These are phyloP conservation scores for Reticulitermes lucifugus DNA, from an alignment of 2,888 invertebrate genomes.

Conservation along the genomic window DNA sequence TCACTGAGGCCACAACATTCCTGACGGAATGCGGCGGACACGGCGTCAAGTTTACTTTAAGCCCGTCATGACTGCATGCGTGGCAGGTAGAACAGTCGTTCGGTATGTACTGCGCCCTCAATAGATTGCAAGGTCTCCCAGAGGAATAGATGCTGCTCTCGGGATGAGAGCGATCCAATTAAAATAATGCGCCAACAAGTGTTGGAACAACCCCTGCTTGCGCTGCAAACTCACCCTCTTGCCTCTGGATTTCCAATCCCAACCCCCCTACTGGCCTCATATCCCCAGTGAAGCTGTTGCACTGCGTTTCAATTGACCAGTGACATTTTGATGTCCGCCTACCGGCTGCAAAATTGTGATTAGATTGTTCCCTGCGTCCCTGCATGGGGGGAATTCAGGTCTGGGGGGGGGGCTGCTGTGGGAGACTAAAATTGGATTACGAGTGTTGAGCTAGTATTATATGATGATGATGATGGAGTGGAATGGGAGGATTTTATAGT, in stretches of 20 bases:
- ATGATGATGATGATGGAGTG: slow-evolving; percentile 56
- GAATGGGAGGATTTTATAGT: slow-evolving; percentile 51
- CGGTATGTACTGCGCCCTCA: slow-evolving; percentile 39
- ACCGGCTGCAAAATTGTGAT: slow-evolving; percentile 56
- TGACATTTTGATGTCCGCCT: slow-evolving; percentile 54
- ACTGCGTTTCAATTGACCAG: slow-evolving; percentile 55
- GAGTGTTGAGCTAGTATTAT: slow-evolving; percentile 56
- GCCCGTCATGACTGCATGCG: slow-evolving; percentile 21
- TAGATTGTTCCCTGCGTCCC: slow-evolving; percentile 55
- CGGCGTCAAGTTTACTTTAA: neutral
- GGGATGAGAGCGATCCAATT: slow-evolving; percentile 52
- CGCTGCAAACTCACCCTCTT: slow-evolving; percentile 36
- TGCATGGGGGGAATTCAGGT: slow-evolving; percentile 49
- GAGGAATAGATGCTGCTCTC: slow-evolving; percentile 8
- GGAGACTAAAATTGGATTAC: slow-evolving; percentile 58
- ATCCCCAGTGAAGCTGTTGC: slow-evolving; percentile 35
- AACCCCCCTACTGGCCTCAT: neutral
- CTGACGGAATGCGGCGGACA: too few relatives aligned
- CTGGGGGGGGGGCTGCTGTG: slow-evolving; percentile 47
- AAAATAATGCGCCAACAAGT: slow-evolving; percentile 55
- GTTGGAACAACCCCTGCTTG: slow-evolving; percentile 47
- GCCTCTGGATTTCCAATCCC: slow-evolving; percentile 2
- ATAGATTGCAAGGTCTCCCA: slow-evolving; percentile 51
- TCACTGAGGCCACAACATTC: too few relatives aligned
- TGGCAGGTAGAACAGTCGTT: neutral